These are phyloP conservation scores for Urocynchramus pylzowi DNA, from an alignment of 2,113 vertebrate genomes.

Conservation along the genomic window DNA sequence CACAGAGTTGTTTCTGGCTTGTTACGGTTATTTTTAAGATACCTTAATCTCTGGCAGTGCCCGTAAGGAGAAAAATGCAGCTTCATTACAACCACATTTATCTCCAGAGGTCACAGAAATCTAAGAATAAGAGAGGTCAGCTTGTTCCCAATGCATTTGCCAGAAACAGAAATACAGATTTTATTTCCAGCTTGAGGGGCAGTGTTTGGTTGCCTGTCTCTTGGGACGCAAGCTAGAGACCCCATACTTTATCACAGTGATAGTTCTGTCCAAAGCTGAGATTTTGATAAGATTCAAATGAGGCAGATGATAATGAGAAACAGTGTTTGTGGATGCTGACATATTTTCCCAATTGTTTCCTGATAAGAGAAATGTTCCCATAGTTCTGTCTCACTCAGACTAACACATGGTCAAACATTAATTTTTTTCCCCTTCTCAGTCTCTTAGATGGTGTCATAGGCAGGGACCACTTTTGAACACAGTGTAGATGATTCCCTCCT, in stretches of 20 bases:
- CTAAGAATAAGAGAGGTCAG: slow-evolving; percentile 69
- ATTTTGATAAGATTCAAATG: slow-evolving; percentile 20
- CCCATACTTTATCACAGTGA: not conserved
- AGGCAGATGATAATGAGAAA: not conserved
- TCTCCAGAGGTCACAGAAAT: slow-evolving; percentile 56
- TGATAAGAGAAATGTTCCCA: not conserved
- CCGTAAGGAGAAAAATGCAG: not conserved
- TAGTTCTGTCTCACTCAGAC: not conserved
- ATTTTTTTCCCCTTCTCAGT: not conserved
- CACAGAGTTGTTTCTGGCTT: slow-evolving; percentile 41
- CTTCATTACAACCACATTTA: slow-evolving; percentile 52
- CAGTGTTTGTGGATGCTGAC: not conserved
- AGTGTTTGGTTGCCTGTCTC: not conserved
- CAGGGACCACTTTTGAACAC: not conserved
- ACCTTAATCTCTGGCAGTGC: slow-evolving; percentile 60
- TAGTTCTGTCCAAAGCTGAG: not conserved
- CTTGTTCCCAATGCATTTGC: slow-evolving; percentile 63
- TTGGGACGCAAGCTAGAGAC: not conserved
- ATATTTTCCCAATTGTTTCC: not conserved
- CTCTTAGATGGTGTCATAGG: not conserved
- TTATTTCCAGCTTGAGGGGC: slow-evolving; percentile 21
- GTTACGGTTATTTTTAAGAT: slow-evolving; percentile 61
- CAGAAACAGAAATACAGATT: slow-evolving; percentile 54
- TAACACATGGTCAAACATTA: not conserved
- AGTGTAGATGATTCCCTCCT: not conserved